Conservation (phyloP, 2,797 vertebrate species). For the Lepilemur ruficaudatus region DNA sequence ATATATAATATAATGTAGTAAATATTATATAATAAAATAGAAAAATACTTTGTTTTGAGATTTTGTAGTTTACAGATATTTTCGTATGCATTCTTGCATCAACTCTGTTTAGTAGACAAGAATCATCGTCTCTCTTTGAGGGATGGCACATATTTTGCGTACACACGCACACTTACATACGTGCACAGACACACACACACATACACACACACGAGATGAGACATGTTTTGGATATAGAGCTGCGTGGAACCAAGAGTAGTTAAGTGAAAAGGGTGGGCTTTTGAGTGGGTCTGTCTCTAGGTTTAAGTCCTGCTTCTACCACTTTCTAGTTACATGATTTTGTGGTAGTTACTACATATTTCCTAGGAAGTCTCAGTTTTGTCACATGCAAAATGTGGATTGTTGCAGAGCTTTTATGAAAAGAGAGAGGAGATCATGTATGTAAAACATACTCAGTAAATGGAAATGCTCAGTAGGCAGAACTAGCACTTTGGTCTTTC, state of each 20-base stretch:
- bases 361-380: not conserved
- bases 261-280: not conserved
- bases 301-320: not conserved
- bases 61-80: not conserved
- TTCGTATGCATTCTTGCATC: not conserved
- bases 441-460: not conserved
- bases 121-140: not conserved
- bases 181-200: not conserved
- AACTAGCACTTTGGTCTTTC: not conserved
- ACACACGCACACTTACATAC: not conserved
- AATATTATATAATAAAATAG: not conserved
- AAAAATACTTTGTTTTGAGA: not conserved
- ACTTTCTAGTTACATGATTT: not conserved
- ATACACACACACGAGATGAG: not conserved
- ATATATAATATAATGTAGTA: not conserved
- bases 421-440: not conserved
- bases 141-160: not conserved
- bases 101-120: not conserved
- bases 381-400: not conserved
- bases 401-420: not conserved
- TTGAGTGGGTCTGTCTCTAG: not conserved
- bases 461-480: not conserved
- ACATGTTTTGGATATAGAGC: not conserved
- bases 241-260: not conserved
- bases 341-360: not conserved